Base-by-base conservation (phyloP, 2,888 invertebrate species). In the Ophion costatus region DNA sequence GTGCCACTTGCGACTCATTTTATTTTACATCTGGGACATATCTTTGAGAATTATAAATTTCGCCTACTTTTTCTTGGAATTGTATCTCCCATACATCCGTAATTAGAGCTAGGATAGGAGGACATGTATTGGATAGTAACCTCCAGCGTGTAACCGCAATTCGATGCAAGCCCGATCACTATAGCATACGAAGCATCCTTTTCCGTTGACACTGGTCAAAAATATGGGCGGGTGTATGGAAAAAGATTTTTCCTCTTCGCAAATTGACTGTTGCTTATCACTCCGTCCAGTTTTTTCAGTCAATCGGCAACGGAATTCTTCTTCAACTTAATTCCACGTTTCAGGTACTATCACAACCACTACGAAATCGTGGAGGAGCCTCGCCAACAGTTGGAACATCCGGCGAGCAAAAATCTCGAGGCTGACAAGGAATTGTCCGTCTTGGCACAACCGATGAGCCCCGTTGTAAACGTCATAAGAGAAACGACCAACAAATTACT, bases 281-380 rank as follows among this genome's bases (percentile, higher is more conserved):
- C 17, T 51, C 51, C 51, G 51, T 14, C 14, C 51, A 51, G 51
- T 51, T 51, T 4, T 51, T 51, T 14, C 22, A n/a, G 11, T 88
- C 69, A 7, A n/a, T 20, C 56, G 17, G n/a, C 20, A 10, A n/a
- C 45, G 17, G 17, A 1, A 10, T 78, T 63, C 10, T 78, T 38
- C 42, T 82, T 51, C 17, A 82, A 51, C 38, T n/a, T 75, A 56
- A 69, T 78, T 20, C 67, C 57, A 29, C 85, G 74, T 83, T 90
- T 63, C 89, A 96, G 96, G 87, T 97, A 96, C 91, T 95, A 97
- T 91, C 97, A 97, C 92, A 95, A 95, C 89, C 96, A 96, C 33
- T 95, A 94, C 89, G 96, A 96, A 91, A 95, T 95, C 89, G 95
- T 96, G 87, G 96, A 96, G 78, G 93, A 93, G 75, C 57, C 78